These are phyloP conservation scores for Allobates femoralis DNA, from an alignment of 2,797 vertebrate species.

Conservation along the genomic window DNA sequence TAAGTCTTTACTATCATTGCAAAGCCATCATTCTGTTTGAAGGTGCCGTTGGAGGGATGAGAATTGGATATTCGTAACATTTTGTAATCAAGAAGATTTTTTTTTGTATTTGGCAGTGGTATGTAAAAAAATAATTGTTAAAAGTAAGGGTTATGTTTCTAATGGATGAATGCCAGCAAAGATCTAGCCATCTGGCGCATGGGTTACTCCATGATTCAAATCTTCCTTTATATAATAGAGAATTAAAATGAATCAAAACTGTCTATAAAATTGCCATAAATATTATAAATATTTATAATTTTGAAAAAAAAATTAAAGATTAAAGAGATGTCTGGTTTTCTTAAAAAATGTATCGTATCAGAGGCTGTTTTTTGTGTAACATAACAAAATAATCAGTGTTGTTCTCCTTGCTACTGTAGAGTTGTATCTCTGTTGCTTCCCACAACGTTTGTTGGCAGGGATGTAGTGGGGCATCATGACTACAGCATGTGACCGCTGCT, in stretches of 20 bases:
- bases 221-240: not conserved
- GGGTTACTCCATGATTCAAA: not conserved
- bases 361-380: no score
- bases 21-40: conserved; percentile 57
- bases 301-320: no score
- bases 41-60: conserved; percentile 38
- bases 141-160: not conserved
- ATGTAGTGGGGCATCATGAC: no score
- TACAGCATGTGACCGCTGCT: no score
- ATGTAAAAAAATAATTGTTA: not conserved
- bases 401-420: no score
- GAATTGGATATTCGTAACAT: conserved; percentile 7
- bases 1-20: conserved; percentile 64
- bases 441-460: no score
- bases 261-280: not conserved
- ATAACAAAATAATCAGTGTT: no score
- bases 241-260: not conserved
- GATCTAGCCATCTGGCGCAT: not conserved
- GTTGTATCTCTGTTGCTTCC: no score
- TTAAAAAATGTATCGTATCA: no score
- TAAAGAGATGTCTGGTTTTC: no score
- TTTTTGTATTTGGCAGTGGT: not conserved
- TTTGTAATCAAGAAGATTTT: conserved; percentile 46
- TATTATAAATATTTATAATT: no score
- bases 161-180: not conserved